These are phyloP conservation scores for Tenebrio molitor DNA, from an alignment of 1,140 invertebrate species.

Conservation along the genomic window DNA sequence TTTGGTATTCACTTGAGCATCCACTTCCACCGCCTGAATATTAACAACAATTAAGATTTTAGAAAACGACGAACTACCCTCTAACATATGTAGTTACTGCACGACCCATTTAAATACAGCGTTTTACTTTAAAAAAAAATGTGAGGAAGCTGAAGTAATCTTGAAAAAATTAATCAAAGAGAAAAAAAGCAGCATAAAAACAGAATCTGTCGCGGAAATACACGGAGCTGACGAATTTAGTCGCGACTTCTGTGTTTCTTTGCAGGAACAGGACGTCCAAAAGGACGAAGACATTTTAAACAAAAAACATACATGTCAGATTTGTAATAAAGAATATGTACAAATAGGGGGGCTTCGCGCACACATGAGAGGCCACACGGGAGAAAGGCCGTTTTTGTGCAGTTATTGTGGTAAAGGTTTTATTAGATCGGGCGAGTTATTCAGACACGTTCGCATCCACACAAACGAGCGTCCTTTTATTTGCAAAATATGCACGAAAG, in stretches of 20 bases:
- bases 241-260: background rate
- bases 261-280: background rate
- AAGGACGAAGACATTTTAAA: background rate
- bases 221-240: too few relatives aligned
- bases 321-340: conserved; percentile 22
- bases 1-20: background rate
- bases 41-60: conserved; percentile 45
- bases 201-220: too few relatives aligned
- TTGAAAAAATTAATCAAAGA: conserved; percentile 3
- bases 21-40: background rate
- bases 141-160: conserved; percentile 28
- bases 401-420: conserved; percentile 53
- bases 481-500: conserved; percentile 46
- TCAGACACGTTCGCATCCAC: conserved; percentile 42
- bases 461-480: conserved; percentile 50
- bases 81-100: conserved; percentile 52
- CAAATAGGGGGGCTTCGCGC: background rate
- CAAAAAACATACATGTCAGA: background rate
- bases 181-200: background rate
- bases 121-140: conserved; percentile 51
- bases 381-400: conserved; percentile 54
- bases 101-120: conserved; percentile 47
- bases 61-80: conserved; percentile 52
- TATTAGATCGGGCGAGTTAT: conserved; percentile 42
- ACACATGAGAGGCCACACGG: conserved; percentile 48